phyloP scores from a whole-genome alignment of 92 coral and sea anemone species.

The Siderastrea radians region DNA sequence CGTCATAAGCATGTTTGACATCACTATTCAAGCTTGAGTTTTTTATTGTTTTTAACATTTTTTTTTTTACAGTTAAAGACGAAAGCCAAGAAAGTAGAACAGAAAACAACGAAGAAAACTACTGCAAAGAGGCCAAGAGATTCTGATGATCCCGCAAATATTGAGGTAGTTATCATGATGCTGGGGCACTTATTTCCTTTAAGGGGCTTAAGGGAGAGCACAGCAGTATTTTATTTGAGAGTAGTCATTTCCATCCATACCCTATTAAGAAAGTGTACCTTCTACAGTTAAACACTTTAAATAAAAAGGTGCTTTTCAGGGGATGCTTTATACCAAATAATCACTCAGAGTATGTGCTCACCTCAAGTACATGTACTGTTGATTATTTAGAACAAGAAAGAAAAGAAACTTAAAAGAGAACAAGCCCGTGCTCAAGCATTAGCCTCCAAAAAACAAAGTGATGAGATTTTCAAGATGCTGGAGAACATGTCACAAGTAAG shows the following conservation, averaged over 20 bases:
- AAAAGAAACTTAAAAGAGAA: conserved; percentile 7
- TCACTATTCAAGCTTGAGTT: no score
- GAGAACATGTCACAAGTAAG: neutral
- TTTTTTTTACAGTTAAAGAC: conserved; percentile 6
- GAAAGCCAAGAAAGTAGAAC: neutral
- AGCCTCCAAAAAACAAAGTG: conserved; percentile 4
- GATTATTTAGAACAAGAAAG: conserved; percentile 3
- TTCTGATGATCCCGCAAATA: neutral
- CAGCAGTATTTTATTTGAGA: no score
- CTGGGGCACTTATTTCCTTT: neutral
- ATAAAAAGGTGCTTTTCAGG: no score
- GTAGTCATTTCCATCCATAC: no score
- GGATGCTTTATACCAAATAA: no score
- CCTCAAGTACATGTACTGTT: neutral
- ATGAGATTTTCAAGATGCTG: neutral
- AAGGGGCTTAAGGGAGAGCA: no score
- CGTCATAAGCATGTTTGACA: neutral
- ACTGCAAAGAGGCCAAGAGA: conserved; percentile 3
- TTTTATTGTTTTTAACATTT: neutral
- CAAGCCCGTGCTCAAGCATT: conserved; percentile 18
- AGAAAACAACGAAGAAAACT: neutral
- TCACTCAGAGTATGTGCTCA: no score
- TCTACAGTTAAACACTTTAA: no score
- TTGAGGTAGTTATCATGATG: conserved; percentile 6
- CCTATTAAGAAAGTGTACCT: no score